Base-by-base conservation (phyloP, 2,113 vertebrate species). In the Vidua chalybeata region DNA sequence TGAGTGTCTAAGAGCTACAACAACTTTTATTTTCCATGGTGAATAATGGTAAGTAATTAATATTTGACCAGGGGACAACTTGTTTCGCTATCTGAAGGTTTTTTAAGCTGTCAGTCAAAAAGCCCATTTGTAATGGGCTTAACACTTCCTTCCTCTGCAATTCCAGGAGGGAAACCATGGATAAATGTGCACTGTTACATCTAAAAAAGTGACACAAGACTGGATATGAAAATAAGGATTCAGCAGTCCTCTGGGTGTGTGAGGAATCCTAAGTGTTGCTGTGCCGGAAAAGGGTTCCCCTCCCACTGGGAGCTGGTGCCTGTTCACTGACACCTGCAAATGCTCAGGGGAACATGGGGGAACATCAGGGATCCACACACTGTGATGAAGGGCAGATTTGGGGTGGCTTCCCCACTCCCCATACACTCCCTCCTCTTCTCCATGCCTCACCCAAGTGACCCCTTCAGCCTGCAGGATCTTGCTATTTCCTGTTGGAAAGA, bases 271-370 rank as follows among this genome's bases (percentile, higher is more conserved):
- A 6, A 18, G 5, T 6, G 28, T 21, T 74, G 58, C 54, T 56
- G 58, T 31, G 63, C 28, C 66, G 54, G 30, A 39, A 30, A 51
- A 35, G 41, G 56, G 16, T 18, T 93, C 43, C 3, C 6, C 26
- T 52, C 55, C 41, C 48, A 9, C 13, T 0, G 0, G 52, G 52
- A 75, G 33, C 67, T 24, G 26, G 2, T 63, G 26, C 12, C n/a
- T 54, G 48, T 19, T 56, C 48, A 12, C 6, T 37, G 41, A 49
- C 26, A 35, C 0, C 7, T 43, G n/a, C 17, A 56, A 63, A 58
- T 18, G 31, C 63, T 49, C 62, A 30, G 37, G 62, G 59, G 39
- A 55, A 4, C 6, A 0, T 1, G 0, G 19, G 26, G 6, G 2
- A 49, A 31, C 43, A 49, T 9, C 31, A 21, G 48, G 5, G 64